Percentiles rank a stretch among this genome's conserved stretches.
These are phyloP conservation scores for Ectropis crepuscularia DNA, from an alignment of 2,888 invertebrate species.

Conservation along the genomic window DNA sequence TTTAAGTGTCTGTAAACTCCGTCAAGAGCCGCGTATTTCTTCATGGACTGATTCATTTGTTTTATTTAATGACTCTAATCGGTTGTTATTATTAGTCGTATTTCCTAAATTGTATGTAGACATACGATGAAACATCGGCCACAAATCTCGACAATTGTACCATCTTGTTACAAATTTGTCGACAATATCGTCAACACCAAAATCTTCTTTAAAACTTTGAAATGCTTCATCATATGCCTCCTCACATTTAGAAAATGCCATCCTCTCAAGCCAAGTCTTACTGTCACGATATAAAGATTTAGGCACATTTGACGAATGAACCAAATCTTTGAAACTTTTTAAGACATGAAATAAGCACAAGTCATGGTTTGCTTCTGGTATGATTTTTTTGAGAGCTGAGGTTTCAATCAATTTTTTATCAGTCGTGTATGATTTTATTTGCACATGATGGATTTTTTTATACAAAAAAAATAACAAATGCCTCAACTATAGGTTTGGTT, in stretches of 20 bases:
- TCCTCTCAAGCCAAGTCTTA: background rate
- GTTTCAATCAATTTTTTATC: slow-evolving; percentile 10
- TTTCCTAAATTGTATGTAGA: slow-evolving; percentile 8
- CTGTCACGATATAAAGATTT: background rate
- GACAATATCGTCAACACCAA: background rate
- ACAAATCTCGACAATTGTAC: slow-evolving; percentile 16
- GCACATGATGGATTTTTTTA: slow-evolving; percentile 4
- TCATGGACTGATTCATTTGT: background rate
- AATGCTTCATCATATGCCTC: background rate
- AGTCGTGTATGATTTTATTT: slow-evolving; percentile 18
- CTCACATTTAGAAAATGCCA: background rate
- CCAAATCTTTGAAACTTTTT: slow-evolving; percentile 2
- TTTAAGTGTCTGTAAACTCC: slow-evolving; percentile 6
- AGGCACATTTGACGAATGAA: slow-evolving; percentile 4
- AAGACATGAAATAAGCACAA: slow-evolving; percentile 18
- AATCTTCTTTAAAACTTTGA: too few relatives aligned
- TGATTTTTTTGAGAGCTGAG: slow-evolving; percentile 6
- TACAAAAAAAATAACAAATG: slow-evolving; percentile 4
- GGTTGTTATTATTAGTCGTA: slow-evolving; percentile 1
- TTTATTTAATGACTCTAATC: slow-evolving; percentile 21
- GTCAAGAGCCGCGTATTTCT: slow-evolving; percentile 6
- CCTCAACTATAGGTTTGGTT: slow-evolving; percentile 4
- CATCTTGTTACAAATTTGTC: slow-evolving; percentile 11
- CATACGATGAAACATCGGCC: slow-evolving; percentile 16
- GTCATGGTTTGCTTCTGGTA: slow-evolving; percentile 18